phyloP scores from a whole-genome alignment of 2,113 vertebrate species.

The Esox niger region DNA sequence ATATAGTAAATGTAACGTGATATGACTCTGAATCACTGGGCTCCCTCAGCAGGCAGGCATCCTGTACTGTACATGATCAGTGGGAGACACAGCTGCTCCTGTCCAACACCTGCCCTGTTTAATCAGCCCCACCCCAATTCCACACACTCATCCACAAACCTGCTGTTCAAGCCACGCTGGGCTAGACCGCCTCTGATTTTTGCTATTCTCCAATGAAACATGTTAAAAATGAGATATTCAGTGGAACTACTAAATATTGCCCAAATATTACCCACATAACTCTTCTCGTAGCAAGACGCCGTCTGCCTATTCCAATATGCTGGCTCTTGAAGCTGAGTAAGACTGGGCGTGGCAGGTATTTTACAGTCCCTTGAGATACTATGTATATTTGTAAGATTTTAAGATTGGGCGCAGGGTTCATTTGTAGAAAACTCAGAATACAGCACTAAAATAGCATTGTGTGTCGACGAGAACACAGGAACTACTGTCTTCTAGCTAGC shows the following conservation, averaged over 20 bases:
- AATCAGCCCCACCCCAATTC: neutral
- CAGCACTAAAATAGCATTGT: too few species aligned
- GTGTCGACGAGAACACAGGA: too few species aligned
- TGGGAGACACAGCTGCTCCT: slow-evolving; percentile 55
- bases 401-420: too few species aligned
- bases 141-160: slow-evolving; percentile 1
- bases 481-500: neutral
- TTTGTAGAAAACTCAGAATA: too few species aligned
- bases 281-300: too few species aligned
- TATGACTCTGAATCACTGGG: slow-evolving; percentile 45
- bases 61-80: slow-evolving; percentile 32
- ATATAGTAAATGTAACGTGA: slow-evolving; percentile 43
- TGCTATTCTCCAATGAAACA: too few species aligned
- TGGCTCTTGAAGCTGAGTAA: too few species aligned
- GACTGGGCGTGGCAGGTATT: neutral
- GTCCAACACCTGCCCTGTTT: slow-evolving; percentile 34
- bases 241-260: neutral
- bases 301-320: too few species aligned
- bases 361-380: neutral
- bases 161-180: neutral
- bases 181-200: too few species aligned
- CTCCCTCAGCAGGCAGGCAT: slow-evolving; percentile 37
- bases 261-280: neutral
- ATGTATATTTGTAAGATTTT: too few species aligned
- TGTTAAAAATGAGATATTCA: neutral